Evolutionary conservation across 1,140 invertebrate genomes (phyloP).

Genomic region (Aphelinus atriplicis): DNA sequence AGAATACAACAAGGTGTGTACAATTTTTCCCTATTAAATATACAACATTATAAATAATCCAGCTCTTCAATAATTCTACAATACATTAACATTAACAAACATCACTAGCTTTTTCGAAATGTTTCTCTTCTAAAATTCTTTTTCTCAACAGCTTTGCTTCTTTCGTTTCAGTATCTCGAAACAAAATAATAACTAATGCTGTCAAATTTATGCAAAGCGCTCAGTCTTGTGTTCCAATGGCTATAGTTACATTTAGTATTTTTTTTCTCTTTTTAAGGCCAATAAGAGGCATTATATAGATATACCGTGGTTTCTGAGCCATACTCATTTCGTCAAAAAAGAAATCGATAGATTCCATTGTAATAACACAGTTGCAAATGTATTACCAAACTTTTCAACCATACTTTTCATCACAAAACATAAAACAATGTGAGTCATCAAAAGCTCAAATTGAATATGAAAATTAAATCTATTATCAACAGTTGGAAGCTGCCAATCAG

Average conservation of each 20-base stretch:
- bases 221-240: conserved; percentile 55
- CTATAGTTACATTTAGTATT: conserved; percentile 21
- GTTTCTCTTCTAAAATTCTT: conserved; percentile 37
- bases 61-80: conserved; percentile 43
- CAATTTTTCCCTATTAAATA: conserved; percentile 51
- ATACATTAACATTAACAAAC: conserved; percentile 50
- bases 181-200: conserved; percentile 41
- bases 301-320: background rate
- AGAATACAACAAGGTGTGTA: conserved; percentile 56
- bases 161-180: conserved; percentile 27
- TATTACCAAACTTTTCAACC: conserved; percentile 13
- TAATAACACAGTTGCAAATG: conserved; percentile 14
- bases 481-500: conserved; percentile 25
- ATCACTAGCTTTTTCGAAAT: conserved; percentile 22
- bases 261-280: conserved; percentile 25
- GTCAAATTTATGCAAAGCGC: conserved; percentile 46
- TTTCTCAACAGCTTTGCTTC: conserved; percentile 36
- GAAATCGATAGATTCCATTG: conserved; percentile 2
- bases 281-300: conserved; percentile 16
- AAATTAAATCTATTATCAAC: conserved; percentile 26
- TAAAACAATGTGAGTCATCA: conserved; percentile 8
- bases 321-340: background rate
- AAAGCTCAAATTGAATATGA: background rate
- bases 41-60: conserved; percentile 49
- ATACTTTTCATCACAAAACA: conserved; percentile 2